These are phyloP conservation scores for Panagrolaimus sp. DNA, from an alignment of 1,140 invertebrate species.

Conservation along the genomic window DNA sequence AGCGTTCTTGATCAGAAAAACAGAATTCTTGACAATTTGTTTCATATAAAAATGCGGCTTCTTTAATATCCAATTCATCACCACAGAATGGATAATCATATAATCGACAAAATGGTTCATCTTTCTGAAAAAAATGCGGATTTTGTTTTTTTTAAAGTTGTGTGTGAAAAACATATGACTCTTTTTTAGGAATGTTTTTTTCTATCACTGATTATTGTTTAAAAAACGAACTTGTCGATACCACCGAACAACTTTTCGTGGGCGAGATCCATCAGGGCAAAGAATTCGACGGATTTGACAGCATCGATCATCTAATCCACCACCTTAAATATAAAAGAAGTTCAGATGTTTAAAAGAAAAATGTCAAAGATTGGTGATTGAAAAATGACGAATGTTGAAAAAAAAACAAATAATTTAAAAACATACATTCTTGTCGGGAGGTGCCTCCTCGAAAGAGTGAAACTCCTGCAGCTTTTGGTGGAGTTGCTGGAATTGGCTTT, in stretches of 20 bases:
- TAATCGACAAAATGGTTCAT: constrained; percentile 28
- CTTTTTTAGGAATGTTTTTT: too few species aligned
- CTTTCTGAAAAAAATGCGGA: constrained; percentile 19
- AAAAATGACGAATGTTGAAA: too few species aligned
- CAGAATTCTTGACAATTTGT: constrained; percentile 22
- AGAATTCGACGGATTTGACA: constrained; percentile 16
- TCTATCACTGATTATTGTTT: too few species aligned
- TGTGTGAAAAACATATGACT: too few species aligned
- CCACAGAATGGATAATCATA: constrained; percentile 26
- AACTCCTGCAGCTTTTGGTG: not conserved
- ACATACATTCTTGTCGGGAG: too few species aligned
- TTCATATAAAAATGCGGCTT: constrained; percentile 16
- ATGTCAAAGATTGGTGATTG: too few species aligned
- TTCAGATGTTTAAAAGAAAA: not conserved
- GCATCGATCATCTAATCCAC: constrained; percentile 11
- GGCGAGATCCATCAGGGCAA: constrained; percentile 19
- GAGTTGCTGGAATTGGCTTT: not conserved
- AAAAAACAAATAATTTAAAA: too few species aligned
- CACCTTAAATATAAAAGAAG: not conserved
- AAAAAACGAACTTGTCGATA: constrained; percentile 4
- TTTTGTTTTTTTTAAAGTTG: too few species aligned
- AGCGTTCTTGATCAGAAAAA: constrained; percentile 26
- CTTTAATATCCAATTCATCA: constrained; percentile 10
- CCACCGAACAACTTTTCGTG: constrained; percentile 9
- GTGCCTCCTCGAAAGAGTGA: too few species aligned